Base-by-base conservation (phyloP, 1,140 invertebrate species). In the Cylas formicarius region DNA sequence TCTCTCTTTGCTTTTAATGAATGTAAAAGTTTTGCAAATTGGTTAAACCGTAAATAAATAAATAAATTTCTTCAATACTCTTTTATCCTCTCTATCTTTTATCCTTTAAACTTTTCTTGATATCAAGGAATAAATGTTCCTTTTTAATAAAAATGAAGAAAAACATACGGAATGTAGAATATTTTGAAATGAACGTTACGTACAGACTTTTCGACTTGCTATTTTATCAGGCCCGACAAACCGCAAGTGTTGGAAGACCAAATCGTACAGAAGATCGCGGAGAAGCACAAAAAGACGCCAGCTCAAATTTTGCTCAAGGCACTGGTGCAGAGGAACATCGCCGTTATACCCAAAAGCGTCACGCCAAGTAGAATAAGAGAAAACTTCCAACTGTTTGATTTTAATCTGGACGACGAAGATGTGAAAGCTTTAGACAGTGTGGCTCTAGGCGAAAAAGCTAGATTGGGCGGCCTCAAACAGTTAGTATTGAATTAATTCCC, bases 321-420 rank as follows among this genome's bases (percentile, higher is more conserved):
- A 65, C 71, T 86, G 29, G 58, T 90, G 0, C 79, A 90, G 62
- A 70, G 77, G 34, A 79, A 77, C 10, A 67, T 90, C 4, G 69
- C 77, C 24, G 82, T 84, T 13, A 89, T 94, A 59, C 89, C 89
- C 28, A 94, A 93, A 68, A 90, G 86, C 62, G 78, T 78, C 0
- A 86, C 79, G 57, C 68, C 77, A 0, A 63, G 73, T 4, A 74
- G 88, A 57, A 71, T 93, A 0, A 75, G 76, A 57, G 66, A 75
- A 58, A 80, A 80, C 54, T 60, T 77, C 13, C 61, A 78, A 48
- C 65, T 82, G 38, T 81, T 80, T 48, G 73, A 80, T 57, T 82
- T 81, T 55, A 63, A 72, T 44, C 57, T 83, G 28, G 66, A 62
- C 20, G 46, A 62, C 2, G 62, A 68, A 2, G 80, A 82, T 52